Conservation (phyloP, 2,797 vertebrate species). For the Takifugu ocellatus region DNA sequence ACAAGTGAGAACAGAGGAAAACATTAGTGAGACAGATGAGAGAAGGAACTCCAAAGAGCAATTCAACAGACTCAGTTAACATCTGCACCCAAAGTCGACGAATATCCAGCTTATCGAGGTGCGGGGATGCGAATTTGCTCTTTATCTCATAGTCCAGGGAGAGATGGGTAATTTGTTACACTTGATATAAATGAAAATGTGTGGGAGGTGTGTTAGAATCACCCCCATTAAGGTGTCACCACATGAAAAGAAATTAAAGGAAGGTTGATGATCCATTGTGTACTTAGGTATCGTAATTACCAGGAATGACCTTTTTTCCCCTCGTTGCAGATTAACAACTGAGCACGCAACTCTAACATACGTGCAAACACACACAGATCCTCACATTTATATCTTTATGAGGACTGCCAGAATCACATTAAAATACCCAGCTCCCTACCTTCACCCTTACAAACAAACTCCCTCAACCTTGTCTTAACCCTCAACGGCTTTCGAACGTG, state of each 20-base stretch:
- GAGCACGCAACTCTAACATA: neutral
- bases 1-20: neutral
- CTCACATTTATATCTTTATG: too few species aligned
- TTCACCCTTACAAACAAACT: too few species aligned
- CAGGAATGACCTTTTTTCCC: neutral
- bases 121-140: too few species aligned
- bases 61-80: neutral
- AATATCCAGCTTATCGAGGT: too few species aligned
- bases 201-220: neutral
- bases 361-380: too few species aligned
- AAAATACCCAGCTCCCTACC: too few species aligned
- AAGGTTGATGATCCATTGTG: neutral
- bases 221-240: conserved; percentile 1
- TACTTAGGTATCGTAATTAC: neutral
- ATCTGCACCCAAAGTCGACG: neutral
- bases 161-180: too few species aligned
- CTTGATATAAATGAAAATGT: neutral
- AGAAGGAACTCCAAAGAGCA: neutral
- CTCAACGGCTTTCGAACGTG: too few species aligned
- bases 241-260: neutral
- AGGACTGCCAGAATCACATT: too few species aligned
- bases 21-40: neutral
- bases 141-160: too few species aligned
- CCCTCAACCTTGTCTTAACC: too few species aligned
- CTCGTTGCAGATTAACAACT: neutral